Conservation (phyloP, 2,113 vertebrate species). For the Benitochromis conjunctus region DNA sequence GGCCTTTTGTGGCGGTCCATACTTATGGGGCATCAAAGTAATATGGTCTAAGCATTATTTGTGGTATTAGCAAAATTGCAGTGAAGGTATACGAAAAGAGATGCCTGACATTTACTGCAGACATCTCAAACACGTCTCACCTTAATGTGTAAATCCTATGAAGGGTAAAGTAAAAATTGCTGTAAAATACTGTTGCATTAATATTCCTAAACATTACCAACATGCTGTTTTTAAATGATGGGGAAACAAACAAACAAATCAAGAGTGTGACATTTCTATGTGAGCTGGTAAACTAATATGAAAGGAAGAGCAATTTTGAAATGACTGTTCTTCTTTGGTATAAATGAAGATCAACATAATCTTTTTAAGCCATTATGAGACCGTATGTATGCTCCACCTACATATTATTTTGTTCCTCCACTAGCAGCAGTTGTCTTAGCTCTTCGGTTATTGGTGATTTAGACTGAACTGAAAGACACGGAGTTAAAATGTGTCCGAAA, state of each 20-base stretch:
- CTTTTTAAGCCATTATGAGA: not conserved
- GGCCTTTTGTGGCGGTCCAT: not conserved
- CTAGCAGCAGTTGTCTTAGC: not conserved
- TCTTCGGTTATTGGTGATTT: not conserved
- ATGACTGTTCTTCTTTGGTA: not conserved
- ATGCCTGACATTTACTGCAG: not conserved
- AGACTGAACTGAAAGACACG: not conserved
- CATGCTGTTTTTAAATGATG: not conserved
- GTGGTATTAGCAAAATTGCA: not conserved
- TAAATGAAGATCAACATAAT: not conserved
- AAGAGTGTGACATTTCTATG: not conserved
- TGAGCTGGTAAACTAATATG: not conserved
- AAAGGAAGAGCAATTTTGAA: not conserved
- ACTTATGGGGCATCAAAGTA: not conserved
- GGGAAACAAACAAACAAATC: not conserved
- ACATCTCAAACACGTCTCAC: too few relatives aligned
- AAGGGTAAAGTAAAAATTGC: not conserved
- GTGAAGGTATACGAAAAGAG: not conserved
- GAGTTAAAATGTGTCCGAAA: not conserved
- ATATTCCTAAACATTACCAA: not conserved
- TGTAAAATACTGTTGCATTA: not conserved
- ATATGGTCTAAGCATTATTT: not conserved
- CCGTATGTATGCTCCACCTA: not conserved
- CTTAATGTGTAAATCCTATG: not conserved
- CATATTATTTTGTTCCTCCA: not conserved